Conservation (phyloP, 37 sponge, comb jelly and placozoan species). For the Cliona cf. orientalis region DNA sequence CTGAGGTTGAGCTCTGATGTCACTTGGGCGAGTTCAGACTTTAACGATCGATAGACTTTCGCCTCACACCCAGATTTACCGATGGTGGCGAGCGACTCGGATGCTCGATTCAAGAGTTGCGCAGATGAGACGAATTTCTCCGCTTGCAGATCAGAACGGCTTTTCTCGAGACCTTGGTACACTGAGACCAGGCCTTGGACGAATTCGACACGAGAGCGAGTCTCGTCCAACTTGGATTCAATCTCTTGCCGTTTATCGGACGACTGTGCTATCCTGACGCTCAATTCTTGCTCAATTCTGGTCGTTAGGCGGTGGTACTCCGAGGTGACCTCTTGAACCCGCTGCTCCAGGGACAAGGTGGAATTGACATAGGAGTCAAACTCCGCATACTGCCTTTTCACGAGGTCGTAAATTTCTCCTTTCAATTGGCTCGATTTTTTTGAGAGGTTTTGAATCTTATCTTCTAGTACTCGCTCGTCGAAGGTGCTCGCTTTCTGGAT, state of each 20-base stretch:
- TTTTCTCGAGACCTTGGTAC: slow-evolving; percentile 16
- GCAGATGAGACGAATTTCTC: slow-evolving; percentile 27
- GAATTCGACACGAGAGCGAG: slow-evolving; percentile 24
- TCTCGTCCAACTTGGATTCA: slow-evolving; percentile 35
- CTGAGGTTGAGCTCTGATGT: background rate
- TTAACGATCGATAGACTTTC: slow-evolving; percentile 48
- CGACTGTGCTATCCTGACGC: slow-evolving; percentile 16
- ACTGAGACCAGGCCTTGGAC: slow-evolving; percentile 31
- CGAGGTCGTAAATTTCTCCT: slow-evolving; percentile 46
- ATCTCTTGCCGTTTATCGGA: slow-evolving; percentile 46
- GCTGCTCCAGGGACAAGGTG: slow-evolving; percentile 16
- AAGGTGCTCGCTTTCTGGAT: slow-evolving; percentile 30
- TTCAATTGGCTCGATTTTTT: slow-evolving; percentile 47
- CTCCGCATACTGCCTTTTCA: slow-evolving; percentile 39
- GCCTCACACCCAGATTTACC: slow-evolving; percentile 44
- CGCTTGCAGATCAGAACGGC: slow-evolving; percentile 6
- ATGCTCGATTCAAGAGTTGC: background rate
- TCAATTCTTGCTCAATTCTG: slow-evolving; percentile 44
- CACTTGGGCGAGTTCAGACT: slow-evolving; percentile 23
- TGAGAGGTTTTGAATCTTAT: slow-evolving; percentile 31
- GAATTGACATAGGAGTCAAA: slow-evolving; percentile 43
- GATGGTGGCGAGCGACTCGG: background rate
- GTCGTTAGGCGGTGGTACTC: slow-evolving; percentile 38
- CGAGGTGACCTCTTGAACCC: slow-evolving; percentile 25
- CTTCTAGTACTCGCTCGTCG: slow-evolving; percentile 33